Evolutionary conservation across 2,888 invertebrate species (phyloP), one percentile per base, ranked within the genome.

Genomic region (Thecophora atra): DNA sequence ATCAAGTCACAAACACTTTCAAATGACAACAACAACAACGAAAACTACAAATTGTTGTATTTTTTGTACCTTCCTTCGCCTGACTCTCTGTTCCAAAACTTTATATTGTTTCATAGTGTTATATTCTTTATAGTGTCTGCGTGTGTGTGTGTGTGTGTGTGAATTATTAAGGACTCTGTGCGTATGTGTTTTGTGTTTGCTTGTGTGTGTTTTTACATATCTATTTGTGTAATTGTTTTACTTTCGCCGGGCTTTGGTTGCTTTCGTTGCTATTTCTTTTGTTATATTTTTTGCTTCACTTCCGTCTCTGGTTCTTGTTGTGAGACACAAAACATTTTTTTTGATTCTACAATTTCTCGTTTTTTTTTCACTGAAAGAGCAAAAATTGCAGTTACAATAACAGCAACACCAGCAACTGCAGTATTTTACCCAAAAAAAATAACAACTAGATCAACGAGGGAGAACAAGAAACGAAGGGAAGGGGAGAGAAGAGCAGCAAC

Each of bases 1-100:
- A 78, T 79, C 78, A 79, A 77, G 73, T 73, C 65, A 72, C 75
- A 75, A 73, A 72, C 64, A 72, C 67, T 67, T 67, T 68, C 8
- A 58, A 68, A 72, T 56, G 68, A 52, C 73, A 66, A 66, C 68
- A 73, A 64, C 69, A 74, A 70, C 37, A 44, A 68, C 54, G 54
- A 66, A n/a, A 54, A 54, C 51, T 54, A 66, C 66, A 60, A 28
- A 44, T 72, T 76, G 74, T 24, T 73, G 72, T 73, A 74, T 74
- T 77, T 76, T 74, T 72, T 74, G 69, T 47, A 72, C 74, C 70
- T 60, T 8, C 24, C 47, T 52, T 47, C 30, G 17, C 21, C 13
- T 58, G 28, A 56, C n/a, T n/a, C n/a, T n/a, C n/a, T n/a, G n/a
- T n/a, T n/a, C n/a, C n/a, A n/a, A n/a, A n/a, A n/a, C n/a, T n/a